Evolutionary conservation across 2,113 vertebrate species (phyloP).

Genomic region (Onychostruthus taczanowskii): DNA sequence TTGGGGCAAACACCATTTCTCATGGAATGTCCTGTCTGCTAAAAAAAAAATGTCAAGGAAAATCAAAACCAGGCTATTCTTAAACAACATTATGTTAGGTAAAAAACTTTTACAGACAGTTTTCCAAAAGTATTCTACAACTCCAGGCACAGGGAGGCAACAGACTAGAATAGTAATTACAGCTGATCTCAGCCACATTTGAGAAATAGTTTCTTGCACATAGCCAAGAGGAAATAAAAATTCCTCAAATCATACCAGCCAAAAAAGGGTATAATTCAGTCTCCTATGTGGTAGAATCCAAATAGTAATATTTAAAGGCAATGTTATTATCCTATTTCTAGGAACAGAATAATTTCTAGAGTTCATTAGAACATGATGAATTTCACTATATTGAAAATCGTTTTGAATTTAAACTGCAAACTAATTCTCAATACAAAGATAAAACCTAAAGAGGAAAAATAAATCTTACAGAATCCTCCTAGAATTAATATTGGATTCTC

Average conservation of each 20-base stretch:
- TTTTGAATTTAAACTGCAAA: not conserved
- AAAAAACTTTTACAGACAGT: not conserved
- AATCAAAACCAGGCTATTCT: not conserved
- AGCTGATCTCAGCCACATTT: not conserved
- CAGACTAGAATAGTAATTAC: not conserved
- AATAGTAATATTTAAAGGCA: not conserved
- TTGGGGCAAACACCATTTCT: not conserved
- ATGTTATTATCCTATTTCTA: not conserved
- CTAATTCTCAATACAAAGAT: not conserved
- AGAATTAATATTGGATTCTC: slow-evolving; percentile 32
- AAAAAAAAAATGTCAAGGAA: not conserved
- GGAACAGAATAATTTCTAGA: not conserved
- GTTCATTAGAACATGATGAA: not conserved
- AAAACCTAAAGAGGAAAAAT: slow-evolving; percentile 15
- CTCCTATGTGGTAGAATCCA: not conserved
- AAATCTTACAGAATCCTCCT: not conserved
- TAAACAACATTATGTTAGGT: not conserved
- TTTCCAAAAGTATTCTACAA: not conserved
- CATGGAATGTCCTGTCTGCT: not conserved
- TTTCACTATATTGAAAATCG: not conserved
- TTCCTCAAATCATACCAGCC: not conserved
- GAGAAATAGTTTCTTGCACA: not conserved
- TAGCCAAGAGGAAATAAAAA: not conserved
- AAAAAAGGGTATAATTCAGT: not conserved
- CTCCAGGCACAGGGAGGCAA: not conserved